Evolutionary conservation across 2,113 vertebrate genomes (phyloP).

Genomic region (Tursiops truncatus): DNA sequence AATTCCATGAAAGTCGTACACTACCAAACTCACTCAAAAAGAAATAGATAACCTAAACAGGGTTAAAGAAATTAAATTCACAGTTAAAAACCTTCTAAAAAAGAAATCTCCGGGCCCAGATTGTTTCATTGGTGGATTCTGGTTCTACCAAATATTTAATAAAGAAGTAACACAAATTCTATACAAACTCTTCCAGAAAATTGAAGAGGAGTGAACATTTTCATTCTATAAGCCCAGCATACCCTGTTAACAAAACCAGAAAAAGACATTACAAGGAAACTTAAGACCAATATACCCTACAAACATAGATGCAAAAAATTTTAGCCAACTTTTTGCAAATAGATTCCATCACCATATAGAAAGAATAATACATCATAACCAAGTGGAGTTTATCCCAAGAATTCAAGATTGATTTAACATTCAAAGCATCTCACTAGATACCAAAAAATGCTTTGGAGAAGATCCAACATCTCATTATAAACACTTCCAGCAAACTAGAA

Average conservation of each 20-base stretch:
- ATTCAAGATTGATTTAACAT: neutral
- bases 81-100: neutral
- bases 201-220: neutral
- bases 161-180: neutral
- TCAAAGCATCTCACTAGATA: neutral
- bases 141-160: neutral
- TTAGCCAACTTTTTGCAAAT: neutral
- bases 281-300: neutral
- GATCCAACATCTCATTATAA: neutral
- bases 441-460: neutral
- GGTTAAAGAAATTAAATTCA: neutral
- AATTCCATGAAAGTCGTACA: neutral
- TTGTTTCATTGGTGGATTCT: neutral
- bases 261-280: neutral
- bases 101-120: neutral
- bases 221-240: neutral
- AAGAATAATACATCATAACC: neutral
- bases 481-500: neutral
- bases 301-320: neutral
- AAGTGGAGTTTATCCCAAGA: neutral
- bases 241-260: neutral
- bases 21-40: neutral
- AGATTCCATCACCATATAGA: neutral
- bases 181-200: neutral
- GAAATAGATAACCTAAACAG: neutral